Base-by-base conservation (phyloP, 1,140 invertebrate species). In the Drosophila nigromelanica region DNA sequence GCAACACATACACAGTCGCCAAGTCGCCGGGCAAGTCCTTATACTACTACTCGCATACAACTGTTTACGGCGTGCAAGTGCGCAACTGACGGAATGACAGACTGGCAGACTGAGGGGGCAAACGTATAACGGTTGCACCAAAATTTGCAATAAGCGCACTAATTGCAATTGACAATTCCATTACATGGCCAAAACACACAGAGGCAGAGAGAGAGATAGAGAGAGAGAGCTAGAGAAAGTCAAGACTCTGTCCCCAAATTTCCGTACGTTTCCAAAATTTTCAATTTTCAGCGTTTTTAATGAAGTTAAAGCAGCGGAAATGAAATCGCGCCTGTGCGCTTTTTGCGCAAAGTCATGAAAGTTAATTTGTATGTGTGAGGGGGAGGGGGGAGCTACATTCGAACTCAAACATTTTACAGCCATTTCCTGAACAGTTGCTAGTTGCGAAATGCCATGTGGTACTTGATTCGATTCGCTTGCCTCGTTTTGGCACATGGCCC, bases 301-400 rank as follows among this genome's bases (percentile, higher is more conserved):
- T 87, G 66, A 66, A 59, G 76, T 89, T 87, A 89, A 89, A 85
- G 62, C 76, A 66, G 69, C 83, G 83, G 83, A 87, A 87, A 87
- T 87, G 73, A 64, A 82, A 83, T 79, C 82, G 83, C 82, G 78
- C 78, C 78, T 48, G 76, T 43, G 33, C 33, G 69, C 68, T 76
- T 76, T 87, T 87, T 82, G 74, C 62, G 83, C 73, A 76, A 79
- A 82, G 83, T 87, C 83, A 89, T 83, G 79, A 76, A 89, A 83
- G 69, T 79, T 83, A 80, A 87, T 87, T 87, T 81, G 68, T 64
- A 39, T 63, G 50, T 8, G 63, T 47, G 51, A 72, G 78, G 72
- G 33, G 33, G 33, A 10, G 33, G 7, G 33, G 33, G 6, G 8
- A 24, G 21, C 21, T 35, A 89, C 76, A 69, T 74, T 76, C 37